Evolutionary conservation across 2,113 vertebrate genomes (phyloP).

Genomic region (Pelecanus crispus): DNA sequence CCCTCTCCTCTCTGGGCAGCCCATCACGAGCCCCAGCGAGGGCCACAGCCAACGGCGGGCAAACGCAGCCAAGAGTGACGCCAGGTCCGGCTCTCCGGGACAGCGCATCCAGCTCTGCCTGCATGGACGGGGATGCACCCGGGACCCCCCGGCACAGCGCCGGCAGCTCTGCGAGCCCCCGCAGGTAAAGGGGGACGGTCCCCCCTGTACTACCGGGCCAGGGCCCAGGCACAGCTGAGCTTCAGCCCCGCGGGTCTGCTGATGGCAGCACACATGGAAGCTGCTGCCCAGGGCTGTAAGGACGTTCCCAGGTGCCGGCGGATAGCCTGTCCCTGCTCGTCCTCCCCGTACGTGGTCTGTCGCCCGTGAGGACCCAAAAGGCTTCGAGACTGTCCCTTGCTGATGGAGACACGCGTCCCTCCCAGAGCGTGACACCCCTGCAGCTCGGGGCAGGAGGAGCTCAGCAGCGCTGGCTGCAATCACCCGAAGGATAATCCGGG

Average conservation of each 20-base stretch:
- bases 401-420: neutral
- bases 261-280: neutral
- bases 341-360: neutral
- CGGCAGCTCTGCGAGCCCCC: neutral
- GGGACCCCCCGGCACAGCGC: neutral
- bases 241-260: accelerated
- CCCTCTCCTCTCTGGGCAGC: neutral
- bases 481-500: neutral
- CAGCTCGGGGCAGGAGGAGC: neutral
- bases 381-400: neutral
- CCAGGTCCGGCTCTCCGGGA: neutral
- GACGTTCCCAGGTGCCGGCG: neutral
- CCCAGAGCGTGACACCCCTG: neutral
- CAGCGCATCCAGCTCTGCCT: neutral
- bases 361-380: neutral
- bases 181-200: neutral
- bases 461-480: neutral
- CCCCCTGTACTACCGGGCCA: neutral
- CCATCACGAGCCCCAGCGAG: neutral
- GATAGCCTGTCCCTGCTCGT: neutral
- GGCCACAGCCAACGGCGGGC: accelerated
- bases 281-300: neutral
- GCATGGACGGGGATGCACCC: neutral
- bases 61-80: accelerated
- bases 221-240: neutral